A percentile compares a stretch with the other conserved stretches of the same genome.
These are phyloP conservation scores for Bubo blakistoni DNA, from an alignment of 2,113 vertebrate genomes.

Conservation along the genomic window DNA sequence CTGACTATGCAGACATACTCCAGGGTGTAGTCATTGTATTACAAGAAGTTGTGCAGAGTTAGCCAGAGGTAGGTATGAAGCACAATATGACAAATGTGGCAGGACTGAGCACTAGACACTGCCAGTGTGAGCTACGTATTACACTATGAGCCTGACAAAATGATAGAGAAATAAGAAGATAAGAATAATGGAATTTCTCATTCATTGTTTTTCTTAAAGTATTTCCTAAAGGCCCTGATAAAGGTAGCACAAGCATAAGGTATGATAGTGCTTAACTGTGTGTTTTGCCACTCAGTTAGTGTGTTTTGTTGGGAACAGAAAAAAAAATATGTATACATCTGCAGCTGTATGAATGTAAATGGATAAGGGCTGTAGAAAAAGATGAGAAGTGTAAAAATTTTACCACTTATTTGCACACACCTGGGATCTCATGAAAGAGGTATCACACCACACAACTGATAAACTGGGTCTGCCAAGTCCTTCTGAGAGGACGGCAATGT, in stretches of 20 bases:
- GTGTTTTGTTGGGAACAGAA: neutral
- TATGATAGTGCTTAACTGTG: neutral
- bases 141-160: neutral
- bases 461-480: neutral
- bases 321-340: neutral
- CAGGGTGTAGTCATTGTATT: neutral
- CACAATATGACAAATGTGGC: neutral
- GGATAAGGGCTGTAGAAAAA: neutral
- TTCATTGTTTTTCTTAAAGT: neutral
- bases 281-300: neutral
- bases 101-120: neutral
- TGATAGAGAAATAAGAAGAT: neutral
- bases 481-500: neutral
- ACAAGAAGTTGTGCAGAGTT: neutral
- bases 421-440: neutral
- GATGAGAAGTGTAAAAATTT: neutral
- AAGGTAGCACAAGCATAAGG: neutral
- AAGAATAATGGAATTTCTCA: neutral
- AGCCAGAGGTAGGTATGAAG: neutral
- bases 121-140: neutral
- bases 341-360: neutral
- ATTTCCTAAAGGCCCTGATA: neutral
- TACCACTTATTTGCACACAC: neutral
- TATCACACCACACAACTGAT: neutral
- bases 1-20: neutral